Evolutionary conservation across 30 jellyfish, hydroid and myxozoan species (phyloP).

Genomic region (Morbakka virulenta): DNA sequence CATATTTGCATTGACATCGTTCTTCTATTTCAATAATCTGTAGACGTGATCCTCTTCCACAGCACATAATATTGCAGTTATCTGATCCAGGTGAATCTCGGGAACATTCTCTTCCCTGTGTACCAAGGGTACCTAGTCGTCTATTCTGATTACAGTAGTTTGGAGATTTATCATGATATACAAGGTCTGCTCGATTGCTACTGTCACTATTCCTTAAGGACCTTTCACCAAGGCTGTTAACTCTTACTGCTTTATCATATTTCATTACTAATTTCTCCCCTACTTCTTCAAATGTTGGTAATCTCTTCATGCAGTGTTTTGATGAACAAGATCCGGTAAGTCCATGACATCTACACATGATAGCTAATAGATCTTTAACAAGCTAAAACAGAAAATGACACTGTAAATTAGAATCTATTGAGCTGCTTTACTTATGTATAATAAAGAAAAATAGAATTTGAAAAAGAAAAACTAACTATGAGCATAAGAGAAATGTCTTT

Average conservation of each 20-base stretch:
- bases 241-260: slow-evolving; percentile 67
- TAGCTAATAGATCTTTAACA: slow-evolving; percentile 53
- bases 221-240: slow-evolving; percentile 37
- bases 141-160: slow-evolving; percentile 52
- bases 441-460: background rate
- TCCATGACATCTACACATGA: slow-evolving; percentile 89
- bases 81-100: slow-evolving; percentile 63
- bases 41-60: slow-evolving; percentile 79
- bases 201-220: slow-evolving; percentile 13
- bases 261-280: slow-evolving; percentile 48
- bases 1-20: slow-evolving; percentile 74
- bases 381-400: slow-evolving; percentile 41
- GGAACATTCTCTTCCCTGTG: slow-evolving; percentile 83
- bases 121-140: slow-evolving; percentile 54
- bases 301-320: slow-evolving; percentile 81
- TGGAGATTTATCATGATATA: slow-evolving; percentile 68
- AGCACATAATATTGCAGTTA: slow-evolving; percentile 82
- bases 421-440: no score
- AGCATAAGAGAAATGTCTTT: no score
- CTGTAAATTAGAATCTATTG: no score
- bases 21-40: slow-evolving; percentile 66
- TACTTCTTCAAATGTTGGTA: slow-evolving; percentile 69
- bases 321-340: slow-evolving; percentile 88
- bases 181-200: slow-evolving; percentile 30
- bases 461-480: background rate